Conservation (phyloP, 2,113 vertebrate species). For the Morone chrysops region DNA sequence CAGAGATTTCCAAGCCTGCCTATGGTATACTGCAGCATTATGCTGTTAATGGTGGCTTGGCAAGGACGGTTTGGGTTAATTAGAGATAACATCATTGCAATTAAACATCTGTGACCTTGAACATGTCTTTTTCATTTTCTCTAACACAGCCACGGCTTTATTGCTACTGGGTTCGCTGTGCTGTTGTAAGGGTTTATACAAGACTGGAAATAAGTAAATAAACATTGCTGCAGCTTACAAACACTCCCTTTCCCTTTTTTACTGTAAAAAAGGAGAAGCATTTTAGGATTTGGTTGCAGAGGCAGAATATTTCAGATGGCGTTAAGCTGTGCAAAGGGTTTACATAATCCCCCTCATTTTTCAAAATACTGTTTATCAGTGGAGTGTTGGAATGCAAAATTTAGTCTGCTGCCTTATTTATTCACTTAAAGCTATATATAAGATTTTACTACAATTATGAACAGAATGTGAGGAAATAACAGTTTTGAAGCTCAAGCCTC, state of each 20-base stretch:
- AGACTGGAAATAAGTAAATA: constrained; percentile 19
- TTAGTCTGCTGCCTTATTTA: background rate
- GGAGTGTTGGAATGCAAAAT: constrained; percentile 5
- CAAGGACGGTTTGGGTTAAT: constrained; percentile 52
- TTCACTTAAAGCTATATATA: background rate
- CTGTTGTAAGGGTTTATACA: background rate
- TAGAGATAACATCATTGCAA: constrained; percentile 61
- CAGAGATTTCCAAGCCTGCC: constrained; percentile 14
- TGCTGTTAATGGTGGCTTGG: constrained; percentile 37
- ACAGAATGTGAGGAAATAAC: too few relatives aligned
- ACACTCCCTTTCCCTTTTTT: background rate
- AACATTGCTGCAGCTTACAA: constrained; percentile 22
- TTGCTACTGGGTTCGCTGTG: background rate
- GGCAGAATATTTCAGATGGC: constrained; percentile 49
- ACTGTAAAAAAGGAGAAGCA: constrained; percentile 20
- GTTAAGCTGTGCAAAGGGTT: constrained; percentile 48
- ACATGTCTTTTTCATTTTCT: constrained; percentile 26
- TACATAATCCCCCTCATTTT: constrained; percentile 53
- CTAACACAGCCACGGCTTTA: background rate
- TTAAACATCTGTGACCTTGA: constrained; percentile 67
- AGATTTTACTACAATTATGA: too few relatives aligned
- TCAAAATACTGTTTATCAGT: constrained; percentile 8
- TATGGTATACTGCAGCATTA: background rate
- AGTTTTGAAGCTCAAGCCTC: too few relatives aligned
- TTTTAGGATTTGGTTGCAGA: constrained; percentile 57